A percentile compares a stretch with the other conserved stretches of the same genome.
These are phyloP conservation scores for Epinotia brunnichana DNA, from an alignment of 2,888 invertebrate genomes.

Conservation along the genomic window DNA sequence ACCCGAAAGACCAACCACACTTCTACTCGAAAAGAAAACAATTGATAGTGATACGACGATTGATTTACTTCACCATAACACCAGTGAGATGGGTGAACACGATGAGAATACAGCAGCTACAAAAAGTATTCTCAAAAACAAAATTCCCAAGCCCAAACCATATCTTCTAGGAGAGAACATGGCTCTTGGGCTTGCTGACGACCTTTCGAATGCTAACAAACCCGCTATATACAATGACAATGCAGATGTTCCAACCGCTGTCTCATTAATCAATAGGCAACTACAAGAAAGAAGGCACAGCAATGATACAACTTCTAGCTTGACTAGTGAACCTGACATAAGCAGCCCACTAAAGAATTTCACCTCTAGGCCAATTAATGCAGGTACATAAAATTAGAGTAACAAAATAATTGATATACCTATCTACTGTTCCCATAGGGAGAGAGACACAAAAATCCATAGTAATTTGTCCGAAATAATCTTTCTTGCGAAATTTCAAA, in stretches of 20 bases:
- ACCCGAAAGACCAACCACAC: conserved; percentile 83
- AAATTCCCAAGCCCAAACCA: conserved; percentile 88
- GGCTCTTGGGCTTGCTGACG: conserved; percentile 68
- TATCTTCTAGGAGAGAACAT: conserved; percentile 89
- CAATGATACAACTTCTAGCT: conserved; percentile 55
- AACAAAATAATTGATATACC: neutral
- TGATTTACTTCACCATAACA: conserved; percentile 52
- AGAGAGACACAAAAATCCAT: no score
- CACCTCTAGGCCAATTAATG: conserved; percentile 62
- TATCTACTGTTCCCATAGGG: neutral
- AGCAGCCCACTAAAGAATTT: conserved; percentile 50
- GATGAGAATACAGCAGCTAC: conserved; percentile 83
- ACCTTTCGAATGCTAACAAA: conserved; percentile 49
- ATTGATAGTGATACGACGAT: conserved; percentile 57
- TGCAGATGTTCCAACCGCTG: conserved; percentile 60
- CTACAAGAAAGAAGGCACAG: conserved; percentile 63
- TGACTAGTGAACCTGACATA: conserved; percentile 53
- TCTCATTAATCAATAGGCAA: conserved; percentile 73
- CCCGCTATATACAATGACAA: conserved; percentile 51
- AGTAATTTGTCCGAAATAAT: no score
- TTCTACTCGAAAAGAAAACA: conserved; percentile 83
- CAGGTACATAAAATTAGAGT: conserved; percentile 57
- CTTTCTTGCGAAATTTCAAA: no score
- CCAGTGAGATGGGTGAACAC: conserved; percentile 68
- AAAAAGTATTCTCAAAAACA: conserved; percentile 89